Conservation (phyloP, 2,113 vertebrate species). For the Lepus timidus region DNA sequence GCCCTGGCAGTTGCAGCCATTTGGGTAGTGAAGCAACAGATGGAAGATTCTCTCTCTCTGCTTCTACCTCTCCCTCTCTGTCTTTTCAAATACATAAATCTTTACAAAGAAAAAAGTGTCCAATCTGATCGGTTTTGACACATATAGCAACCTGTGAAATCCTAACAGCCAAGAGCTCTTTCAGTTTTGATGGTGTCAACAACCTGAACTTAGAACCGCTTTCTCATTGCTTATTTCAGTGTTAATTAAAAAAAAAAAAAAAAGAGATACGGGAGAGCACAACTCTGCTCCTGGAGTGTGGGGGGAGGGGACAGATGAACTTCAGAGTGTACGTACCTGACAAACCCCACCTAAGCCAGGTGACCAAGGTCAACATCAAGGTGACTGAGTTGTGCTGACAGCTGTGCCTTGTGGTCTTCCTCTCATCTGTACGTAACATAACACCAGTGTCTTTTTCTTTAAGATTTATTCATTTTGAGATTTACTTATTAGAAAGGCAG, state of each 20-base stretch:
- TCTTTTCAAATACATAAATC: no score
- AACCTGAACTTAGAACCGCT: neutral
- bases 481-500: no score
- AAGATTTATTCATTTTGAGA: no score
- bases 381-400: neutral
- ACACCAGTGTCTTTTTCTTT: no score
- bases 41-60: no score
- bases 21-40: no score
- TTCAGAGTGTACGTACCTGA: neutral
- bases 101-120: neutral
- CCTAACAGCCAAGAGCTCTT: neutral
- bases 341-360: no score
- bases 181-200: neutral
- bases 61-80: no score
- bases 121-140: neutral
- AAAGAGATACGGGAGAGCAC: neutral
- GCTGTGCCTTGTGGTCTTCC: neutral
- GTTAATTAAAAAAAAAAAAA: neutral
- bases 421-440: neutral
- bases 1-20: no score
- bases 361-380: neutral
- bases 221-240: constrained; percentile 19
- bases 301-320: no score
- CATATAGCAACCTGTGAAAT: neutral
- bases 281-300: neutral